Evolutionary conservation across 1,140 invertebrate species (phyloP).

Genomic region (Dendroctonus valens): DNA sequence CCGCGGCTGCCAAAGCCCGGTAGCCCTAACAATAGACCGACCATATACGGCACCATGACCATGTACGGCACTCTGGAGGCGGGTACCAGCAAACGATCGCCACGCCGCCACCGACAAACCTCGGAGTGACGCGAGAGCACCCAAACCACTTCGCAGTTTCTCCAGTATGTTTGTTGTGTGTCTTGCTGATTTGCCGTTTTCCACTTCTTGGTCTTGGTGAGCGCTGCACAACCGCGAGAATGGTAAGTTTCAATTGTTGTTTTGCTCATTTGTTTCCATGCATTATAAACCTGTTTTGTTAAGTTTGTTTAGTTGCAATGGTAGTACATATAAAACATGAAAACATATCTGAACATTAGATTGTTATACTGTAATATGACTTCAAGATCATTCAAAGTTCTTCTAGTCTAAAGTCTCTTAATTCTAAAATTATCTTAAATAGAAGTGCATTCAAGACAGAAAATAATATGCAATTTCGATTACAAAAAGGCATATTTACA

Average conservation of each 20-base stretch:
- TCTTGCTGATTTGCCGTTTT: conserved; percentile 9
- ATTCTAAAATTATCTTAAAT: too few relatives aligned
- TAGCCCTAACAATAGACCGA: conserved; percentile 44
- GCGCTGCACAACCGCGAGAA: conserved; percentile 5
- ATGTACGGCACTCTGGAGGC: conserved; percentile 46
- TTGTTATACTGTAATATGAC: too few relatives aligned
- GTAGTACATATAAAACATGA: too few relatives aligned
- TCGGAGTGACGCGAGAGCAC: conserved; percentile 8
- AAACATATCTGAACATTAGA: too few relatives aligned
- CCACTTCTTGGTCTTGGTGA: conserved; percentile 3
- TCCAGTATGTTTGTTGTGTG: conserved; percentile 15
- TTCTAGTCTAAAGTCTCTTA: too few relatives aligned
- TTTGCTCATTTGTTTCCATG: background rate
- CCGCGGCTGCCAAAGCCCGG: conserved; percentile 41
- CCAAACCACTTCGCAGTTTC: conserved; percentile 18
- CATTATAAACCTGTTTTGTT: too few relatives aligned
- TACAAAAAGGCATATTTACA: too few relatives aligned
- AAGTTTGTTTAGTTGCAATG: too few relatives aligned
- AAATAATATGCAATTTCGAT: too few relatives aligned
- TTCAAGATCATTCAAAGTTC: too few relatives aligned
- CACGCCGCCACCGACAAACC: conserved; percentile 17
- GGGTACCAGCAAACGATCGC: conserved; percentile 39
- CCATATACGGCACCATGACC: conserved; percentile 47
- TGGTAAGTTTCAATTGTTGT: conserved; percentile 26
- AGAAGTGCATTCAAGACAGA: too few relatives aligned